Evolutionary conservation across 2,888 invertebrate genomes (phyloP), one percentile per base, ranked within the genome.

Genomic region (Eupithecia insigniata): DNA sequence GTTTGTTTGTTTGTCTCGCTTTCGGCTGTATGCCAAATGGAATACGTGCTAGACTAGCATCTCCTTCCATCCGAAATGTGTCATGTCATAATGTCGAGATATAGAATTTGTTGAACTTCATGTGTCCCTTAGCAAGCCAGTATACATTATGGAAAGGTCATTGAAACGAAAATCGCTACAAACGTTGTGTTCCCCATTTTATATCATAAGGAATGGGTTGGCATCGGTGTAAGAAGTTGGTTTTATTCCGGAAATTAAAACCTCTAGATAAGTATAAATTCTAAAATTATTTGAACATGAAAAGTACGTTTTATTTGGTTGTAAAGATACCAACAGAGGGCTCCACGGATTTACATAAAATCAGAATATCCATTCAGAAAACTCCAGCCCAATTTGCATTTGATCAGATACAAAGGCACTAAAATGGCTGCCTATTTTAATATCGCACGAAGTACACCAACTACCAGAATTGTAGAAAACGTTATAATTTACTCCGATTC

Each of bases 401-500:
- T 61, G 43, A 68, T 70, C 65, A 51, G 70, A 73, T 67, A 67
- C 67, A 71, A 67, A 66, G 72, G 10, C 67, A 67, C 64, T 72
- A 70, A 67, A 70, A 72, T 66, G 71, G 60, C 60, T 60, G 64
- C 39, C 26, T 74, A 74, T 74, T 74, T 74, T 69, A 74, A 67
- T 69, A 58, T 58, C 46, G 5, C 69, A 62, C 71, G 67, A 68
- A 72, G 46, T 67, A 72, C 67, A 67, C 30, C 55, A 69, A 74
- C 69, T 76, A 73, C 72, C 64, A 60, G 58, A 67, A 69, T 69
- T 71, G 70, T 71, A 76, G 67, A 75, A 76, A 78, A 73, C 67
- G 72, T 71, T 75, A 73, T 76, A 79, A 79, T 73, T 79, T 76
- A 77, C 76, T 76, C 74, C 72, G 72, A 76, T 74, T 70, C 75